These are phyloP conservation scores for Scatophagus argus DNA, from an alignment of 2,113 vertebrate genomes.

Conservation along the genomic window DNA sequence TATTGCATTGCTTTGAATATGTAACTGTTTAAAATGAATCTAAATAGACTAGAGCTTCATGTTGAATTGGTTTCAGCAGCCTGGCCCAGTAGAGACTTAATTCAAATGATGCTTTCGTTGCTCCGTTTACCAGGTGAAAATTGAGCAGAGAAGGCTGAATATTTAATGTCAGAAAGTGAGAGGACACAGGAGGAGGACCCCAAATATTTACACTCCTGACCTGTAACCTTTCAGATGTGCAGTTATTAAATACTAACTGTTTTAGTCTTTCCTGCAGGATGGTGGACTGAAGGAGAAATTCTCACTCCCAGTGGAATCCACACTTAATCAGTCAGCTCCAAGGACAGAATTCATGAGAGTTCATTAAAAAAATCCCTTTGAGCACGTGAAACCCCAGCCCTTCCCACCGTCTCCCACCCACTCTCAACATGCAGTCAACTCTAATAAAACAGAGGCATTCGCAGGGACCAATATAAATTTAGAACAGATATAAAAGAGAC, in stretches of 20 bases:
- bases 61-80: background rate
- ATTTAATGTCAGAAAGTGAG: conserved; percentile 8
- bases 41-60: background rate
- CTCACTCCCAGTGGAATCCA: conserved; percentile 2
- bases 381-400: conserved; percentile 26
- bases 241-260: conserved; percentile 39
- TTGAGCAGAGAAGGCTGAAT: conserved; percentile 9
- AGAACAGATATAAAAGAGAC: conserved; percentile 41
- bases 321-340: conserved; percentile 44
- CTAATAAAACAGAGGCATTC: conserved; percentile 36
- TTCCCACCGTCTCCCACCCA: background rate
- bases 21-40: background rate
- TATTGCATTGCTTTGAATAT: background rate
- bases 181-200: background rate
- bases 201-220: conserved; percentile 14
- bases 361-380: conserved; percentile 47
- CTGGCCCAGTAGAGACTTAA: background rate
- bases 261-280: conserved; percentile 34
- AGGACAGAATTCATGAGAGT: conserved; percentile 60
- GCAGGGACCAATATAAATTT: conserved; percentile 36
- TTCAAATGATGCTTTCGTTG: conserved; percentile 4
- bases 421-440: background rate
- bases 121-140: conserved; percentile 4
- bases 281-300: conserved; percentile 35
- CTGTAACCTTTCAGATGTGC: conserved; percentile 17